These are phyloP conservation scores for Strix occidentalis DNA, from an alignment of 2,797 vertebrate genomes.

Conservation along the genomic window DNA sequence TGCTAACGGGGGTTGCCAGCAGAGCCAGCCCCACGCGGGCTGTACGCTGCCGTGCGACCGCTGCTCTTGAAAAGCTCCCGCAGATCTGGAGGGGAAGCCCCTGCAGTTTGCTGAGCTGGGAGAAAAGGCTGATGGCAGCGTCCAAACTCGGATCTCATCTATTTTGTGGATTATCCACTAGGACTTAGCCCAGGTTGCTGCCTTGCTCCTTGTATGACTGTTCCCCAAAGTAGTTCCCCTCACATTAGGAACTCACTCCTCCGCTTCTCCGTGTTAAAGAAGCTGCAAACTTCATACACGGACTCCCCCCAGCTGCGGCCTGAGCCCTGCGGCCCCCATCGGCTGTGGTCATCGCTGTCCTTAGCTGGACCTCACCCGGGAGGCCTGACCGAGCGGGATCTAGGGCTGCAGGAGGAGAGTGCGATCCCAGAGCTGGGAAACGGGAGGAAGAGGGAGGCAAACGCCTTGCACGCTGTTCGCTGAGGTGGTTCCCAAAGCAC, in stretches of 20 bases:
- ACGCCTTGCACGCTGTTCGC: fast-evolving
- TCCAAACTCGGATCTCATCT: neutral
- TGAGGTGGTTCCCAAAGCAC: neutral
- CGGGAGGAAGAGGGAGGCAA: neutral
- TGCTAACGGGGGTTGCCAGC: neutral
- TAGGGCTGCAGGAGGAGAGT: neutral
- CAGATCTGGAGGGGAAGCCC: neutral
- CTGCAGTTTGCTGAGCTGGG: neutral
- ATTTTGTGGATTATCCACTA: fast-evolving
- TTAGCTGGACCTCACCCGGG: fast-evolving
- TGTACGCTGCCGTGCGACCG: neutral
- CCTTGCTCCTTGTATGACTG: neutral
- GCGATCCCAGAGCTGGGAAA: fast-evolving
- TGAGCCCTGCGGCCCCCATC: neutral
- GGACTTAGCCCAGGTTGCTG: no score
- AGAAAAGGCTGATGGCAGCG: neutral
- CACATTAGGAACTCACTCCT: neutral
- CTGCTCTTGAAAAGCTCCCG: neutral
- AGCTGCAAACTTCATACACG: neutral
- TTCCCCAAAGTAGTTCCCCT: neutral
- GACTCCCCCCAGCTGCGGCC: fast-evolving
- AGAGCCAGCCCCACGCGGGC: fast-evolving
- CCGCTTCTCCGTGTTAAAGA: fast-evolving
- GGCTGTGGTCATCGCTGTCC: fast-evolving
- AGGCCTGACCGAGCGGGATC: neutral